These are phyloP conservation scores for Corythornis madagascariensis DNA, from an alignment of 2,113 vertebrate genomes.

Conservation along the genomic window DNA sequence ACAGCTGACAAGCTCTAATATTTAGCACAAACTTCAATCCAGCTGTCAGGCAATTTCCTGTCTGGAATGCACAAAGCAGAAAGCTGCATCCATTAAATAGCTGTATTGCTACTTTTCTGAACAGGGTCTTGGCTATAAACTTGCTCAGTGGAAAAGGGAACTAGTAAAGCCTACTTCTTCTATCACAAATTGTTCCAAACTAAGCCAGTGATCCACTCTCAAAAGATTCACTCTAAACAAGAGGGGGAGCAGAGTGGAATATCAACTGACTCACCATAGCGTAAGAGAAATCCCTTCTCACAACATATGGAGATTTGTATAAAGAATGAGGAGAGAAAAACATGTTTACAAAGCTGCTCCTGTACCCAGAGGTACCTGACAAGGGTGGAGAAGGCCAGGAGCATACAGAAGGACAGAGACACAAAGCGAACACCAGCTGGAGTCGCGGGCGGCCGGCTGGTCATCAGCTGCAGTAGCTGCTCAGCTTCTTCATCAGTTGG, in stretches of 20 bases:
- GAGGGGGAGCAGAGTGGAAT: not conserved
- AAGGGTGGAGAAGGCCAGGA: constrained; percentile 93
- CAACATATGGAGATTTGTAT: rapidly evolving
- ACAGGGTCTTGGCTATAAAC: not conserved
- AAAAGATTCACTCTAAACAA: not conserved
- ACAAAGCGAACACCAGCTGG: constrained; percentile 97
- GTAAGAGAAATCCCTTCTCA: not conserved
- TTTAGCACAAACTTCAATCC: not conserved
- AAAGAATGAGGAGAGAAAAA: not conserved
- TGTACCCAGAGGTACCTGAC: constrained; percentile 83
- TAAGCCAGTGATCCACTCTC: not conserved
- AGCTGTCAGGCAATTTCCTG: not conserved
- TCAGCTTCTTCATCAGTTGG: constrained; percentile 97
- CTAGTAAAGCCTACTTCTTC: not conserved
- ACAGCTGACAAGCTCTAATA: not conserved
- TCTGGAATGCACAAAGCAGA: not conserved
- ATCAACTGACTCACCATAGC: rapidly evolving
- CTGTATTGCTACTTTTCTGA: not conserved
- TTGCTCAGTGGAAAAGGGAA: not conserved
- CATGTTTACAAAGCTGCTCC: not conserved
- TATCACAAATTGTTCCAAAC: not conserved
- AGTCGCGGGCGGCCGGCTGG: constrained; percentile 94
- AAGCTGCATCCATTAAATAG: not conserved
- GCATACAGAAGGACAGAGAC: constrained; percentile 95
- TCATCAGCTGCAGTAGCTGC: constrained; percentile 95